Percentiles rank a stretch among this genome's conserved stretches.
phyloP scores from a whole-genome alignment of 2,888 invertebrate genomes.

The Melinaea marsaeus region DNA sequence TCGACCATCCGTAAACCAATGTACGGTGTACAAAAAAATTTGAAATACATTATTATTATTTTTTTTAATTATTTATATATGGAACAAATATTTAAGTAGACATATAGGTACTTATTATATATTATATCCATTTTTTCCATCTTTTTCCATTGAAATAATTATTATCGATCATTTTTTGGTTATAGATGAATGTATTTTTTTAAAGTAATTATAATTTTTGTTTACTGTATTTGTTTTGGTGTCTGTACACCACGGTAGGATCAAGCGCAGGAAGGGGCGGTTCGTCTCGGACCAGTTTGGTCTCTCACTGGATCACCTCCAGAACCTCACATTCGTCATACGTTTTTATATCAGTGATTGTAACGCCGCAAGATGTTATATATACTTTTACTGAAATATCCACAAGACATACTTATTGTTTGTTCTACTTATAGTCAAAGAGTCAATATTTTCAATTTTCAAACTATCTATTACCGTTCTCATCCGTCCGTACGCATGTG shows the following conservation, averaged over 20 bases:
- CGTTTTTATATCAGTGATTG: constrained; percentile 20
- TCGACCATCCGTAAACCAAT: constrained; percentile 54
- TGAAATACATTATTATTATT: too few relatives aligned
- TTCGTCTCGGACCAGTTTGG: constrained; percentile 64
- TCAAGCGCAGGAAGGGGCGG: constrained; percentile 70
- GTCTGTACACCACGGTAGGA: constrained; percentile 38
- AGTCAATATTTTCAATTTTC: background rate
- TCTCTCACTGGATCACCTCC: constrained; percentile 39
- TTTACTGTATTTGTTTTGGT: constrained; percentile 30
- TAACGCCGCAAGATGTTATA: background rate
- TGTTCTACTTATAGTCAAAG: too few relatives aligned
- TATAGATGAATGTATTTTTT: background rate
- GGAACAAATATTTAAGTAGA: too few relatives aligned
- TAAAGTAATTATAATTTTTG: constrained; percentile 9
- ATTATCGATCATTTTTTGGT: background rate
- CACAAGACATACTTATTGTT: too few relatives aligned
- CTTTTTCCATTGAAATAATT: too few relatives aligned
- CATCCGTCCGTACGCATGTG: background rate
- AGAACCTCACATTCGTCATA: constrained; percentile 49
- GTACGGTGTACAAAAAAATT: constrained; percentile 49
- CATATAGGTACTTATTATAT: background rate
- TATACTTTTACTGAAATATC: background rate
- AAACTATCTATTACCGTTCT: background rate
- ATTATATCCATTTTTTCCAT: background rate
- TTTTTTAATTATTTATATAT: too few relatives aligned